phyloP scores from a whole-genome alignment of 2,888 invertebrate genomes.

The Pandemis corylana region DNA sequence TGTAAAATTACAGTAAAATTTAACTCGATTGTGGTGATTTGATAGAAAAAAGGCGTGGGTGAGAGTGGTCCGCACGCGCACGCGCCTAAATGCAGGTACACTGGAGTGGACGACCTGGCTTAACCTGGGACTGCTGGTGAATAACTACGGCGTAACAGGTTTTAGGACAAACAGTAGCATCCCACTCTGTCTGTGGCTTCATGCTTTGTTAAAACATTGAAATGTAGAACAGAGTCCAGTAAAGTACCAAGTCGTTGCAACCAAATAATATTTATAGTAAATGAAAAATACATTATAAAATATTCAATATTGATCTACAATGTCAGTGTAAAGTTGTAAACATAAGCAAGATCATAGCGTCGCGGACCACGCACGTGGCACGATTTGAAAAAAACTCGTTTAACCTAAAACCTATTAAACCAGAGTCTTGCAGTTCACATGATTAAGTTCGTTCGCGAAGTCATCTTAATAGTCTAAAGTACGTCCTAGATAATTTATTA shows the following conservation, averaged over 20 bases:
- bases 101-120: slow-evolving; percentile 29
- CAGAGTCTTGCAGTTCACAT: slow-evolving; percentile 10
- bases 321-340: background rate
- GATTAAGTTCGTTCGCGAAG: slow-evolving; percentile 13
- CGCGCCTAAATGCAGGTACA: slow-evolving; percentile 39
- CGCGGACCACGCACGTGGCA: background rate
- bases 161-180: slow-evolving; percentile 11
- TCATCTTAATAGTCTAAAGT: slow-evolving; percentile 33
- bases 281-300: background rate
- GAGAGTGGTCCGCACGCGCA: slow-evolving; percentile 30
- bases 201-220: background rate
- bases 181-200: background rate
- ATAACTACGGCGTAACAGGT: background rate
- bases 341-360: background rate
- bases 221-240: background rate
- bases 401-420: slow-evolving; percentile 9
- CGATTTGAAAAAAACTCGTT: background rate
- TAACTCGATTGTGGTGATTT: background rate
- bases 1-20: background rate
- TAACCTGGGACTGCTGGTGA: background rate
- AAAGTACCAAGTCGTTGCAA: background rate
- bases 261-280: background rate
- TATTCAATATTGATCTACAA: background rate
- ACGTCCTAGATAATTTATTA: slow-evolving; percentile 38
- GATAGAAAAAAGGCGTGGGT: background rate